Percentiles rank a stretch among this genome's conserved stretches.
phyloP scores from a whole-genome alignment of 2,113 vertebrate species.

The Ceyx margarethae region DNA sequence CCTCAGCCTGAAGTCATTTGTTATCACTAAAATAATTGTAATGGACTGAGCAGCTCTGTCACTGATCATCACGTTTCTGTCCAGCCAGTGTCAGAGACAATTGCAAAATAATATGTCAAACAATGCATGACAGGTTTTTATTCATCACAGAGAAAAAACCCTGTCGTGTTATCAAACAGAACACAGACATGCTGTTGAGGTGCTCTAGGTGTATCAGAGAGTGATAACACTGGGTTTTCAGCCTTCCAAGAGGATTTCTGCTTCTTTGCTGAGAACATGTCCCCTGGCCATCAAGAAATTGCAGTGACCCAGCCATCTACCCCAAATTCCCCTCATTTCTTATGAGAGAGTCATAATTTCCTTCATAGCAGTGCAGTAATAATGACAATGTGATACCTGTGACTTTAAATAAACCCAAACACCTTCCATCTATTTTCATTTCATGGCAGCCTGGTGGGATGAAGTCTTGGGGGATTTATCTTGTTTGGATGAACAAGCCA shows the following conservation, averaged over 20 bases:
- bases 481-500: neutral
- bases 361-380: neutral
- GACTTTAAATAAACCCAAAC: neutral
- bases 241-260: neutral
- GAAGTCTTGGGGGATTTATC: neutral
- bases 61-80: neutral
- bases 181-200: neutral
- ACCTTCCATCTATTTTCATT: neutral
- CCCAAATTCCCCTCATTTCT: neutral
- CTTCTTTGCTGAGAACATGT: neutral
- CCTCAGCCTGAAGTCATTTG: neutral
- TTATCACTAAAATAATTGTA: neutral
- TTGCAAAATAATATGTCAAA: neutral
- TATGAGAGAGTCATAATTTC: neutral
- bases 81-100: neutral
- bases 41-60: neutral
- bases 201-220: neutral
- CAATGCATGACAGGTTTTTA: neutral
- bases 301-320: neutral
- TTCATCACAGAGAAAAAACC: neutral
- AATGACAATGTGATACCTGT: neutral
- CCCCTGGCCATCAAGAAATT: neutral
- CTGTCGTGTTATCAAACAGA: neutral
- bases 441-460: neutral
- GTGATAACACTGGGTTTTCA: neutral